Percentiles rank a stretch among this genome's conserved stretches.
These are phyloP conservation scores for Orientallactaga sibirica DNA, from an alignment of 2,797 vertebrate genomes.

Conservation along the genomic window DNA sequence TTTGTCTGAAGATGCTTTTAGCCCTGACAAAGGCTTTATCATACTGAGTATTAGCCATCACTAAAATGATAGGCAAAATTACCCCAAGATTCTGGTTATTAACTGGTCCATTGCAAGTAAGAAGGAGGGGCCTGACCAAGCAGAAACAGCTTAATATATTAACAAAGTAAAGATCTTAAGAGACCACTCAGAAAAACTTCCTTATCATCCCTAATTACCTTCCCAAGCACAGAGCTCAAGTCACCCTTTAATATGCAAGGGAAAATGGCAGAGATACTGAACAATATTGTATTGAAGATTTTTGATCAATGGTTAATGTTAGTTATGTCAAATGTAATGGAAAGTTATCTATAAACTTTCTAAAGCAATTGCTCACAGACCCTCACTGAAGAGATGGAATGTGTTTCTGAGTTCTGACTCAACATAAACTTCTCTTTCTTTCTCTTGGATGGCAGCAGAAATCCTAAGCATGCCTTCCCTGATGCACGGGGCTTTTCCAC, in stretches of 20 bases:
- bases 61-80: neutral
- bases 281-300: neutral
- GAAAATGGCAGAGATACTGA: neutral
- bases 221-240: neutral
- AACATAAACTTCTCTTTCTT: too few species aligned
- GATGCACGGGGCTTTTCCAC: too few species aligned
- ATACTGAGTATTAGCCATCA: neutral
- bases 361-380: too few species aligned
- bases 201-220: neutral
- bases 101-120: neutral
- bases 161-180: neutral
- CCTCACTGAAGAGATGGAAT: too few species aligned
- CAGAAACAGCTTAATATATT: constrained; percentile 1
- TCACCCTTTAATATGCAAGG: neutral
- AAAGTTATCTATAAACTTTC: neutral
- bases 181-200: neutral
- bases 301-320: neutral
- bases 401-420: too few species aligned
- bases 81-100: neutral
- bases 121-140: neutral
- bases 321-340: neutral
- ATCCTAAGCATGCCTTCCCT: too few species aligned
- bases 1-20: neutral
- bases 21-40: neutral
- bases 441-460: too few species aligned